These are phyloP conservation scores for Rhinolophus ferrumequinum DNA, from an alignment of 2,113 vertebrate species.

Conservation along the genomic window DNA sequence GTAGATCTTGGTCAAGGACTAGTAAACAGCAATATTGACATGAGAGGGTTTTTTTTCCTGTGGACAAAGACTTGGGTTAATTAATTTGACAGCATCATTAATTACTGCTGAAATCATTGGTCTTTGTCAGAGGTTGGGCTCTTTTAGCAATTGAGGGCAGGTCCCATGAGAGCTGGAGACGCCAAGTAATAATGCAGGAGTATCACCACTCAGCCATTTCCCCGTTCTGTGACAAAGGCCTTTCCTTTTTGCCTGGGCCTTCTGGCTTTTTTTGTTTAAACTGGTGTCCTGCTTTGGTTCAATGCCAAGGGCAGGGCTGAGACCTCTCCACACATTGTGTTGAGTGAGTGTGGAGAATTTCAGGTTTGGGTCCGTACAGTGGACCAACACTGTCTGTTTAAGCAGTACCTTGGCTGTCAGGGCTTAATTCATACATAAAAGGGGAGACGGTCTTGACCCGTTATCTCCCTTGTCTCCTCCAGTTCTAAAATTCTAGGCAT, in stretches of 20 bases:
- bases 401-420: not conserved
- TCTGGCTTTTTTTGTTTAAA: not conserved
- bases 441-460: accelerated
- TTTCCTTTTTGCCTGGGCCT: not conserved
- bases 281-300: not conserved
- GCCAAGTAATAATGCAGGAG: not conserved
- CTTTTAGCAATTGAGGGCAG: conserved; percentile 74
- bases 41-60: conserved; percentile 24
- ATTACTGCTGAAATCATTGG: conserved; percentile 74
- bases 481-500: not conserved
- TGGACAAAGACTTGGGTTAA: conserved; percentile 76
- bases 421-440: not conserved
- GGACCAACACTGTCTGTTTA: not conserved
- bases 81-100: conserved; percentile 81
- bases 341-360: not conserved
- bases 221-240: not conserved
- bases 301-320: not conserved
- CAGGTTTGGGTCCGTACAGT: not conserved
- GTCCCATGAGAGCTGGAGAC: not conserved
- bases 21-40: conserved; percentile 45
- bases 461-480: not conserved
- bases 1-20: conserved; percentile 27
- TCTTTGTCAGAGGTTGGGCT: conserved; percentile 76
- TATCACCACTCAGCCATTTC: not conserved
- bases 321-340: not conserved